phyloP scores from a whole-genome alignment of 1,140 invertebrate species.

The Ostrea edulis region DNA sequence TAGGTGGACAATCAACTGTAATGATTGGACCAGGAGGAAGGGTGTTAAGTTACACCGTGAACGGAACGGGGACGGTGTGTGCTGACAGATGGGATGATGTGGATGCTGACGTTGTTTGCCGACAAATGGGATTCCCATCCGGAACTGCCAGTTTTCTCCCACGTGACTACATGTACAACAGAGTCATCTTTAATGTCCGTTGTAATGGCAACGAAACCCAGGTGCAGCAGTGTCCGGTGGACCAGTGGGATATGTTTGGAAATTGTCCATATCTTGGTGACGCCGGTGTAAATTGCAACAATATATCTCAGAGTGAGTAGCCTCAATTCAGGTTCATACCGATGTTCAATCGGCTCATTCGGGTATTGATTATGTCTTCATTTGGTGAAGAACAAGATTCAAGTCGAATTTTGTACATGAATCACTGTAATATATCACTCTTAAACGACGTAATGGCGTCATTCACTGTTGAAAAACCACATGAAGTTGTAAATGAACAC shows the following conservation, averaged over 20 bases:
- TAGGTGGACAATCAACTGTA: background rate
- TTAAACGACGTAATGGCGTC: too few relatives aligned
- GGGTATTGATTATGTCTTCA: too few relatives aligned
- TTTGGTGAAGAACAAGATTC: too few relatives aligned
- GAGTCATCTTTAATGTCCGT: background rate
- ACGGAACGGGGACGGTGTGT: conserved; percentile 11
- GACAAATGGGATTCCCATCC: conserved; percentile 27
- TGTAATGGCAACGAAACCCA: background rate
- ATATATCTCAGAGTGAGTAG: background rate
- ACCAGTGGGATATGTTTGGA: background rate
- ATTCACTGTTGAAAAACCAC: too few relatives aligned
- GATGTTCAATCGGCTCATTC: too few relatives aligned
- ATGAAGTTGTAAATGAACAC: too few relatives aligned
- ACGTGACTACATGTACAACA: background rate
- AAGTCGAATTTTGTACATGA: too few relatives aligned
- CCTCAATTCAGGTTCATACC: too few relatives aligned
- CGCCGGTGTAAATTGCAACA: background rate
- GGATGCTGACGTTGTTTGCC: conserved; percentile 18
- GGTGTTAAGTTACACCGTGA: background rate
- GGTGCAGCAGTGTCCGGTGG: background rate
- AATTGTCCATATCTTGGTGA: background rate
- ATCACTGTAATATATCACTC: too few relatives aligned
- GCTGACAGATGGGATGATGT: background rate
- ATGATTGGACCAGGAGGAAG: background rate
- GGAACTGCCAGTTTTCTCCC: background rate